A percentile compares a stretch with the other conserved stretches of the same genome.
Conservation (phyloP, 2,888 invertebrate species). For the Petrolisthes manimaculis region DNA sequence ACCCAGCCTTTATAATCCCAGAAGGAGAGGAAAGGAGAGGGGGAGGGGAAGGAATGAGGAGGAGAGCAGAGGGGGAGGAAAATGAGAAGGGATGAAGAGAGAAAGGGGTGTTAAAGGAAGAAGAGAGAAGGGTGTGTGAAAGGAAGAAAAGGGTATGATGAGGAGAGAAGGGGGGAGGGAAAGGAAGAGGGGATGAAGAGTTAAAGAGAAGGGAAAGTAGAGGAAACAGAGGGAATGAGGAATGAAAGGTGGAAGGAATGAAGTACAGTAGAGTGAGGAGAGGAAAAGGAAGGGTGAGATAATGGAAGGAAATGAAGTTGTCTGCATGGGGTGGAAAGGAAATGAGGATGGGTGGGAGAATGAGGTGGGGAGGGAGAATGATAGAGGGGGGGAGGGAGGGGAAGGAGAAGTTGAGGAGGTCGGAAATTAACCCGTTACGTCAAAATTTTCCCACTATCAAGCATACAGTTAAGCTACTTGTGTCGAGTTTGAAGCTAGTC, state of each 20-base stretch:
- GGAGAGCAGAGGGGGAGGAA: too few relatives aligned
- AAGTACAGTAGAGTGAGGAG: background rate
- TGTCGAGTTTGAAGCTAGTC: too few relatives aligned
- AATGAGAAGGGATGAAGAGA: background rate
- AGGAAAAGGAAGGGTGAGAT: background rate
- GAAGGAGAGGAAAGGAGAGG: too few relatives aligned
- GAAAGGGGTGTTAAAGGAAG: slow-evolving; percentile 15
- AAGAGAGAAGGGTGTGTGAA: slow-evolving; percentile 18
- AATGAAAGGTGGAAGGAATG: background rate
- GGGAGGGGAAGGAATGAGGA: too few relatives aligned
- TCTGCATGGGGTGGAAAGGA: background rate
- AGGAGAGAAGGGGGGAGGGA: slow-evolving; percentile 11
- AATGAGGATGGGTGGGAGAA: too few relatives aligned
- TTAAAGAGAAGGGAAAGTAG: background rate
- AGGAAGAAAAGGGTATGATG: slow-evolving; percentile 48
- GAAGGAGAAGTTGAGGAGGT: too few relatives aligned
- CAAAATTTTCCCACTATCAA: too few relatives aligned
- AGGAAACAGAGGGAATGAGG: background rate
- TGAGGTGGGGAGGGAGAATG: too few relatives aligned
- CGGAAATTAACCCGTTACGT: too few relatives aligned
- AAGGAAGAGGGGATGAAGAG: background rate
- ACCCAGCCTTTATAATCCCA: too few relatives aligned
- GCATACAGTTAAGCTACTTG: too few relatives aligned
- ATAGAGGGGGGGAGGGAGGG: too few relatives aligned
- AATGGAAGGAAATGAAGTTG: background rate